Percentiles rank a stretch among this genome's conserved stretches.
Evolutionary conservation across 2,113 vertebrate genomes (phyloP).

Genomic region (Anguilla japonica): DNA sequence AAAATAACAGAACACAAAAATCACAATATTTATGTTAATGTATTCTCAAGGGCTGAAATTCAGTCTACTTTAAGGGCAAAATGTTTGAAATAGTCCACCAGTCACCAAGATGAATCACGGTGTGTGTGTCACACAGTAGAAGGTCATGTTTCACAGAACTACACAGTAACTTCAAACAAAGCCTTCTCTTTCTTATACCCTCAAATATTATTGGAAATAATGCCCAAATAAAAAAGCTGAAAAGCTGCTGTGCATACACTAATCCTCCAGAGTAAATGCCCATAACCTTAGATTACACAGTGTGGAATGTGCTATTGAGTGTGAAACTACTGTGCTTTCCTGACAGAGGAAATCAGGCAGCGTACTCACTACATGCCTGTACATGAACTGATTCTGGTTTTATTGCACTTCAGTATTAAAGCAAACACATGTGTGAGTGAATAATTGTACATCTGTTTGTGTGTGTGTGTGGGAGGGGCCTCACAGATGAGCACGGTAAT

Average conservation of each 20-base stretch:
- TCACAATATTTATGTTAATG: not conserved
- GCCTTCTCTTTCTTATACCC: not conserved
- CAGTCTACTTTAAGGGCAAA: not conserved
- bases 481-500: not conserved
- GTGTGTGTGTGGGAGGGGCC: too few species aligned
- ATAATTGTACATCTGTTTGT: not conserved
- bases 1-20: slow-evolving; percentile 3
- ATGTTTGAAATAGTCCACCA: not conserved
- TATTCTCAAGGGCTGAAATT: not conserved
- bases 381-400: too few species aligned
- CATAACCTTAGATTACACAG: not conserved
- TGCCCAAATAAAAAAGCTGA: not conserved
- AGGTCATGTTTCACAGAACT: not conserved
- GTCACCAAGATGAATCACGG: too few species aligned
- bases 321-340: not conserved
- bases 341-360: not conserved
- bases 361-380: too few species aligned
- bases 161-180: not conserved
- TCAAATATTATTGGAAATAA: not conserved
- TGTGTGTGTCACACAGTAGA: not conserved
- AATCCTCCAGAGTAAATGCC: not conserved
- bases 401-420: too few species aligned
- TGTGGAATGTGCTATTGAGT: not conserved
- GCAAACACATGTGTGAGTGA: too few species aligned
- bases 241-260: not conserved